Conservation (phyloP, 2,797 vertebrate genomes). For the Trichosurus vulpecula region DNA sequence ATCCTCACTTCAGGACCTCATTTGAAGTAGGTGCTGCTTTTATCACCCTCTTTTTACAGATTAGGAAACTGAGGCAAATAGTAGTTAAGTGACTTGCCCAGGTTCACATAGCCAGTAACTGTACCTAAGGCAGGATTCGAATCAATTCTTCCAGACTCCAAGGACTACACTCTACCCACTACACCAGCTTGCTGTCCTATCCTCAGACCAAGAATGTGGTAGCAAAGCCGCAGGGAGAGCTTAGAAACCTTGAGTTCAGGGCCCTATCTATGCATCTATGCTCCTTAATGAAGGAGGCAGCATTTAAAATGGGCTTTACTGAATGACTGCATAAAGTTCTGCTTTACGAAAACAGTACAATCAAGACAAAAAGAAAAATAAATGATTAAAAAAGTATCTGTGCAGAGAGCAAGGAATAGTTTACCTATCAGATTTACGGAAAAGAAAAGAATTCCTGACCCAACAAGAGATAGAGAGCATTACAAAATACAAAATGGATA, state of each 20-base stretch:
- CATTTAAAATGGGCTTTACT: background rate
- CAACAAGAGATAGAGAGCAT: no score
- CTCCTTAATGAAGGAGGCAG: background rate
- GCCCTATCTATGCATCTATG: background rate
- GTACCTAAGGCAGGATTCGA: background rate
- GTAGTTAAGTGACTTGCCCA: background rate
- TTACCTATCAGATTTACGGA: no score
- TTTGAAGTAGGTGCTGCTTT: background rate
- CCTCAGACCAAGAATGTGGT: background rate
- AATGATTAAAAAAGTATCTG: background rate
- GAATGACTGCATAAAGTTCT: background rate
- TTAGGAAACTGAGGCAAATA: background rate
- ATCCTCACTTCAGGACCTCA: background rate
- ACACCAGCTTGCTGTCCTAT: background rate
- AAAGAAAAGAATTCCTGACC: no score
- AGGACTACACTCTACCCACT: background rate
- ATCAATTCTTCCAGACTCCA: background rate
- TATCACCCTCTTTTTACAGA: background rate
- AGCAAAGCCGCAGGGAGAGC: background rate
- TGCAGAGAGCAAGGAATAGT: no score
- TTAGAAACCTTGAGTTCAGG: background rate
- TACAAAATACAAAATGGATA: no score
- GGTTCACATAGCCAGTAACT: background rate
- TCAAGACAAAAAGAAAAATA: background rate
- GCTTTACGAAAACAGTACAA: background rate